phyloP scores from a whole-genome alignment of 2,113 vertebrate species.

The Muntiacus reevesi region DNA sequence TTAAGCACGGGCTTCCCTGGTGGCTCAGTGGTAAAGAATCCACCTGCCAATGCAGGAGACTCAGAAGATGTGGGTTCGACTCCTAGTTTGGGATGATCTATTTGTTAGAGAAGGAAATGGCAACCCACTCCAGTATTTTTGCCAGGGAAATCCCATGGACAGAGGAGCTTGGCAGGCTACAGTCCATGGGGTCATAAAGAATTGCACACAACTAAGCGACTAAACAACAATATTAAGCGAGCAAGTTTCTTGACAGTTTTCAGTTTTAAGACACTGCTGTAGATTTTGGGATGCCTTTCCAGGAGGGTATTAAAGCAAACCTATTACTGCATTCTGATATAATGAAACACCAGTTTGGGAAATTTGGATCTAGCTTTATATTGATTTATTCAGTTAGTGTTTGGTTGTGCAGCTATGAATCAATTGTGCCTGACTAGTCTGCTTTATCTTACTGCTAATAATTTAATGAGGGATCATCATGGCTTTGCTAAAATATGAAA shows the following conservation, averaged over 20 bases:
- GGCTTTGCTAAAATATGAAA: conserved; percentile 37
- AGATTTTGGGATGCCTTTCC: conserved; percentile 8
- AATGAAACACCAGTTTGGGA: neutral
- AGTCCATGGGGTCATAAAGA: neutral
- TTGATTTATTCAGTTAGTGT: neutral
- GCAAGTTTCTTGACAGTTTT: conserved; percentile 4
- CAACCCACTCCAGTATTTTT: neutral
- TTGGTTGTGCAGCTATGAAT: neutral
- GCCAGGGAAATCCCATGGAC: neutral
- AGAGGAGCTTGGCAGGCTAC: neutral
- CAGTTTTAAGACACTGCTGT: conserved; percentile 25
- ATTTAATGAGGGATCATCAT: neutral
- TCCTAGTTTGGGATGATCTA: neutral
- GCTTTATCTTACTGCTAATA: conserved; percentile 26
- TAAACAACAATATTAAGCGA: neutral
- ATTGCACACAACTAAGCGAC: neutral
- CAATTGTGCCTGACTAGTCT: neutral
- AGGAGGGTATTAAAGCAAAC: neutral
- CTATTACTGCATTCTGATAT: neutral
- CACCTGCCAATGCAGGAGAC: neutral
- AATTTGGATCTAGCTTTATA: conserved; percentile 11
- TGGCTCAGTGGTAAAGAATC: neutral
- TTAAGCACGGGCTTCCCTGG: neutral
- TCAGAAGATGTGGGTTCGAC: neutral
- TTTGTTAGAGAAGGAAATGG: neutral